Evolutionary conservation across 2,113 vertebrate genomes (phyloP), one percentile per base, ranked within the genome.

Genomic region (Ivindomyrus marchei): DNA sequence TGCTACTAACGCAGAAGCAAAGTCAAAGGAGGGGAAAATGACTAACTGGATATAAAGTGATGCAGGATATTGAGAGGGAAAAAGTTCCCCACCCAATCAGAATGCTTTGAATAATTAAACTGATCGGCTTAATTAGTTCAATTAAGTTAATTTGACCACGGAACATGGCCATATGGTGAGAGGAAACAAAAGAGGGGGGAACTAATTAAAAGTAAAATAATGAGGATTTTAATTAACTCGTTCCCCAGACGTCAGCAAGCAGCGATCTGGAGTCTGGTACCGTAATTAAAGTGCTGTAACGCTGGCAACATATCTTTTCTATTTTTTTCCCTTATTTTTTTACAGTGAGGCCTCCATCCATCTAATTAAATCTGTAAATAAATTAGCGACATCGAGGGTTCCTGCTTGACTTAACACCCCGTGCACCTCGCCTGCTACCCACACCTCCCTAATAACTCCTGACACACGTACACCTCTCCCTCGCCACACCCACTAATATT

Each of bases 301-400:
- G 94, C 95, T 95, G 95, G 96, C 95, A 96, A 95, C 96, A 96
- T 96, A 95, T 95, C 95, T 91, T 88, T 87, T 31, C 27, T 49
- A 27, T 31, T 77, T 56, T 89, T 56, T 77, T 49, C 58, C 13
- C 50, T 11, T 87, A 31, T 85, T 95, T 94, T 95, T 95, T 95
- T 94, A 95, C 95, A 94, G 95, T 94, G 94, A 96, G 95, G 94
- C 94, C 95, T 95, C 95, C 94, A 96, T 96, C 95, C 95, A 95
- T 95, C 95, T 96, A 96, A 96, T 96, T 96, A 96, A 96, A 96
- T 96, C 95, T 96, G 96, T 96, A 96, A 96, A 96, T 96, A 95
- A 96, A 96, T 96, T 96, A 96, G 95, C 95, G 96, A 96, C 95
- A 95, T 96, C 92, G 94, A 95, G 95, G 94, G 94, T 94, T 95